A percentile compares a stretch with the other conserved stretches of the same genome.
Conservation (phyloP, 2,888 invertebrate genomes). For the Philhelius pedissequus region DNA sequence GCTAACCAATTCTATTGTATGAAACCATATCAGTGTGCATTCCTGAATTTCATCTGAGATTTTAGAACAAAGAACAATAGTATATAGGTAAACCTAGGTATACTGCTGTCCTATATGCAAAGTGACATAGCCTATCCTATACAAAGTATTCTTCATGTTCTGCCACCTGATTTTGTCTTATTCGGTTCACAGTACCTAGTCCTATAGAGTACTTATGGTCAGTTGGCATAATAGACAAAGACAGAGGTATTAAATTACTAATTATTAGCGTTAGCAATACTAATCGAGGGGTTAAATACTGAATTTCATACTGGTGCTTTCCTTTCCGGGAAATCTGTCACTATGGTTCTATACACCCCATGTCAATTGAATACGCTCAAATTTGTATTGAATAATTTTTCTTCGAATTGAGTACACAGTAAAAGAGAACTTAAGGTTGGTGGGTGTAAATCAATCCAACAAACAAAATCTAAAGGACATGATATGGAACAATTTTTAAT, state of each 20-base stretch:
- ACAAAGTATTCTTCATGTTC: constrained; percentile 25
- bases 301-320: constrained; percentile 3
- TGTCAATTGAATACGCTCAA: background rate
- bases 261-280: constrained; percentile 63
- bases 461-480: too few relatives aligned
- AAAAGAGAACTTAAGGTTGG: too few relatives aligned
- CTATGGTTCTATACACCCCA: background rate
- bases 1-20: constrained; percentile 34
- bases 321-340: constrained; percentile 13
- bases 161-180: constrained; percentile 52
- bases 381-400: background rate
- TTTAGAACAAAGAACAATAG: constrained; percentile 37
- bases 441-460: too few relatives aligned
- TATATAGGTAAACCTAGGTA: background rate
- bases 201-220: background rate
- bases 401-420: too few relatives aligned
- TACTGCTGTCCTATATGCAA: too few relatives aligned
- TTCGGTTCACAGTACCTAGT: constrained; percentile 20
- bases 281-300: constrained; percentile 40
- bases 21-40: constrained; percentile 41
- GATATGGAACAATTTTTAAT: too few relatives aligned
- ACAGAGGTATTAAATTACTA: constrained; percentile 35
- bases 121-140: background rate
- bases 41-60: constrained; percentile 21
- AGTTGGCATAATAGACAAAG: constrained; percentile 27